Evolutionary conservation across 2,113 vertebrate species (phyloP).

Genomic region (Acinonyx jubatus): DNA sequence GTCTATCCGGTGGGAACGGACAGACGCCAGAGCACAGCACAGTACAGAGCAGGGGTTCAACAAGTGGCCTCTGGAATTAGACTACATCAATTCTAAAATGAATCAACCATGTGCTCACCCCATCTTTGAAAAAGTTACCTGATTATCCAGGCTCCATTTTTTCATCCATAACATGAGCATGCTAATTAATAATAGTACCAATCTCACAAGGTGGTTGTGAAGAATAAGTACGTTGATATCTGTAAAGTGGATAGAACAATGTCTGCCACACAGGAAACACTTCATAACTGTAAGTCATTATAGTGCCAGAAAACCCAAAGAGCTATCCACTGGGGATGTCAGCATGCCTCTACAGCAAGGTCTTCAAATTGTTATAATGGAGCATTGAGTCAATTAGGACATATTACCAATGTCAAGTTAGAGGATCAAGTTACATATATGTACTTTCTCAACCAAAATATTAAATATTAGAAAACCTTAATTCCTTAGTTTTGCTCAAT

Average conservation of each 20-base stretch:
- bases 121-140: not conserved
- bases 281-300: no score
- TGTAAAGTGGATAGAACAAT: not conserved
- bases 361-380: not conserved
- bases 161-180: not conserved
- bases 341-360: not conserved
- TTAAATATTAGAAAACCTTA: not conserved
- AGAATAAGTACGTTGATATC: not conserved
- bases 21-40: not conserved
- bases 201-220: not conserved
- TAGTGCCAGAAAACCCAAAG: not conserved
- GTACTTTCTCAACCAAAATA: not conserved
- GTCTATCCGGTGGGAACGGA: not conserved
- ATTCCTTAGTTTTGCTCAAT: slow-evolving; percentile 9
- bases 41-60: not conserved
- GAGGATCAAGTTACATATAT: not conserved
- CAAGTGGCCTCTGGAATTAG: not conserved
- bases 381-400: not conserved
- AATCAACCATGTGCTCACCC: not conserved
- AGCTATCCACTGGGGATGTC: not conserved
- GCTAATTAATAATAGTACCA: not conserved
- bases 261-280: not conserved
- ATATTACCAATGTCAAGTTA: not conserved
- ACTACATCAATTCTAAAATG: not conserved
- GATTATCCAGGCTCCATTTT: not conserved